Conservation (phyloP, 2,888 invertebrate genomes). For the Troides oblongomaculatus region DNA sequence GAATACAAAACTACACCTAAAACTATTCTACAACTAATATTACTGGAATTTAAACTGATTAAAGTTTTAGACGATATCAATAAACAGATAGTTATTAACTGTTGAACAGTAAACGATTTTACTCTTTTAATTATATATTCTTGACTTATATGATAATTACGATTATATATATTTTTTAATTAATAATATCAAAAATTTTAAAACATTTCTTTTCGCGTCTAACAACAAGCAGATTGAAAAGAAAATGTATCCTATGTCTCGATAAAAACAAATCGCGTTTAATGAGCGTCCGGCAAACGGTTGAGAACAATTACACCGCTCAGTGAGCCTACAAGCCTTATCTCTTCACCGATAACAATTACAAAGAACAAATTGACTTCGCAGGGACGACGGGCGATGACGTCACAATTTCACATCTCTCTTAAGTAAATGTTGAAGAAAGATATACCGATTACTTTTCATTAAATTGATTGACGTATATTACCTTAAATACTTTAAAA, state of each 20-base stretch:
- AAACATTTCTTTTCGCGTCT: neutral
- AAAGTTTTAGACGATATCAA: too few species aligned
- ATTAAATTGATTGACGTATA: neutral
- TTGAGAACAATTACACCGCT: constrained; percentile 27
- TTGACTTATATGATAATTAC: too few species aligned
- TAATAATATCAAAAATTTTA: too few species aligned
- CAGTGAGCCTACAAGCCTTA: constrained; percentile 26
- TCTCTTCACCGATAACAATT: constrained; percentile 26
- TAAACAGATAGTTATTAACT: too few species aligned
- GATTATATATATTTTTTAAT: too few species aligned
- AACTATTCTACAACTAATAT: constrained; percentile 47
- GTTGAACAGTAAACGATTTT: too few species aligned
- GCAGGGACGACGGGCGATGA: constrained; percentile 16
- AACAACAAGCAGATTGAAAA: neutral
- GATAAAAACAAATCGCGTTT: constrained; percentile 24
- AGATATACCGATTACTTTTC: neutral
- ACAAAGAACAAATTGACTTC: constrained; percentile 28
- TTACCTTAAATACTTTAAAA: neutral
- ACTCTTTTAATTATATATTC: too few species aligned
- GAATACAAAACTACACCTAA: constrained; percentile 55
- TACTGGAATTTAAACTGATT: constrained; percentile 38
- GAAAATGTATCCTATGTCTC: constrained; percentile 1
- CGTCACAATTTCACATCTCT: constrained; percentile 11
- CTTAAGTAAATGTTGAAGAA: neutral
- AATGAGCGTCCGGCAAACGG: constrained; percentile 24